Base-by-base conservation (phyloP, 2,888 invertebrate genomes). In the Lithophane semibrunnea region DNA sequence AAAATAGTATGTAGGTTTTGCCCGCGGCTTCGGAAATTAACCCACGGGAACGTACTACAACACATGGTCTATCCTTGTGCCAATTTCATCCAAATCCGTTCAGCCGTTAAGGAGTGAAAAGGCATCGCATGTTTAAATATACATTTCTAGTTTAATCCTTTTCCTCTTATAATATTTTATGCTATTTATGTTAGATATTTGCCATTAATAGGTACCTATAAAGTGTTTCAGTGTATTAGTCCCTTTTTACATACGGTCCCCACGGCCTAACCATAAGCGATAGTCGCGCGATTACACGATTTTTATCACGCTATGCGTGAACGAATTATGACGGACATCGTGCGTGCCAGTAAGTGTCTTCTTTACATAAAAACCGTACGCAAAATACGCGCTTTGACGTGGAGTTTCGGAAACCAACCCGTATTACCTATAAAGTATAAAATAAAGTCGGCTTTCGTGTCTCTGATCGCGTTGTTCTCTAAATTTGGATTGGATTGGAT, bases 1-100 rank as follows among this genome's bases (percentile, higher is more conserved):
- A 44, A 69, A 80, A 64, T 52, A 52, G 56, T 66, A 49, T 21
- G 16, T 37, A 54, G 3, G 3, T 29, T 63, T 37, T 67, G 54
- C 21, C 29, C 21, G 8, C 4, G 21, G 18, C 12, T 10, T 24
- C 18, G 18, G 21, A 29, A 21, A 9, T 67, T 52, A 67, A 29
- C 12, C 47, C 8, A 21, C 9, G 21, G 13, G 29, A 29, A 52
- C 13, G 2, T 29, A 66, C 24, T 49, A 13, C 13, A 8, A 4
- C 21, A 21, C 18, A 63, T 42, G 8, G 21, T 63, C 5, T 12
- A 63, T 37, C 18, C 3, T 12, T 21, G 37, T 63, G 37, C 37
- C 21, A 37, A 63, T 63, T 42, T 63, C 63, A 37, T 61, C 10
- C 61, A 37, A 37, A 61, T 61, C 61, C 10, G 61, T 37, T 21